Base-by-base conservation (phyloP, 2,888 invertebrate genomes). In the Rugalucina vietnamica region DNA sequence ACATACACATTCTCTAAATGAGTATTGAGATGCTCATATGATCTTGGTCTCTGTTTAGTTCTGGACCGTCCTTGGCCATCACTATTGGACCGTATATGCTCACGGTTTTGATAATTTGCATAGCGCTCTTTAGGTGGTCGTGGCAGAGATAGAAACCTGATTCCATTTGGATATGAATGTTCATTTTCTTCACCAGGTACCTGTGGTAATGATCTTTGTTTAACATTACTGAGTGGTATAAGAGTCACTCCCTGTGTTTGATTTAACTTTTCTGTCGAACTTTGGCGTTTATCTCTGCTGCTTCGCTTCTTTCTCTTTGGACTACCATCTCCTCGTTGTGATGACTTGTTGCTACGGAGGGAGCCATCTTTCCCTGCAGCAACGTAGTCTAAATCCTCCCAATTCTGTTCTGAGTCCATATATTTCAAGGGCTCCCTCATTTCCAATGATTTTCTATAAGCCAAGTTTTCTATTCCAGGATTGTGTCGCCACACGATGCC, bases 391-490 rank as follows among this genome's bases (percentile, higher is more conserved):
- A 65, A 24, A 18, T 65, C 65, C 12, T 65, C 65, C 65, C 65
- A 65, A 24, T 65, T 65, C 34, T 65, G 65, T 10, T 65, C 65
- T 18, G 12, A 65, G 5, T 65, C 65, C 65, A 65, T 65, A 21
- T 65, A 65, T 18, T 65, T 65, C 8, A 65, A 34, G 5, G 65
- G 65, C 21, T 65, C 65, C 21, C 65, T 65, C 32, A 65, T 10
- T 34, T 65, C 65, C 65, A 34, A 2, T 3, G 65, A 65, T 65
- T 65, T 65, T 21, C 65, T 32, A 18, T 65, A 65, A 18, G 65
- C 65, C 34, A 65, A 34, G 65, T 65, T 65, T 65, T 65, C 65
- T 34, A 65, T 65, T 8, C 65, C 65, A 12, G 65, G 65, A 65
- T 34, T 65, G 21, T 65, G 65, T 3, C 29, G 65, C 65, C 65